Conservation (phyloP, 2,797 vertebrate species). For the Psittacula echo region DNA sequence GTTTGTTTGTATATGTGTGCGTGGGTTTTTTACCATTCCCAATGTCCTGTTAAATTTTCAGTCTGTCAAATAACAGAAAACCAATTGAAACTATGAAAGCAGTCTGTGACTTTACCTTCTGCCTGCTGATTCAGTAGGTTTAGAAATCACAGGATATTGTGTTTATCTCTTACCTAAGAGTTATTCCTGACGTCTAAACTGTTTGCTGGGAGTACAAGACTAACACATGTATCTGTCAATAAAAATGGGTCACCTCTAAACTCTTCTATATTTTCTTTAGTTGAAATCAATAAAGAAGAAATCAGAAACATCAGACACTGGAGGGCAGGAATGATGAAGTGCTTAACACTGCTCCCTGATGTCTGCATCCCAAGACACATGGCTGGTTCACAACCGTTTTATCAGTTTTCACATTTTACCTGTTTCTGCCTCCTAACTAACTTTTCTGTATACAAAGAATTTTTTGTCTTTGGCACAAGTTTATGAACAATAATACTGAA, state of each 20-base stretch:
- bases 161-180: conserved; percentile 12
- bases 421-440: not conserved
- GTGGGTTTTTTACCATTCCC: not conserved
- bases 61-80: not conserved
- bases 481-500: not conserved
- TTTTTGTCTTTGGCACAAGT: not conserved
- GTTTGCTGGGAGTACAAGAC: conserved; percentile 32
- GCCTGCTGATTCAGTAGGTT: not conserved
- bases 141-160: conserved; percentile 2
- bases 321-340: conserved; percentile 45
- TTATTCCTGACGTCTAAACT: conserved; percentile 33
- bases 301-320: conserved; percentile 51
- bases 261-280: conserved; percentile 48
- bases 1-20: not conserved
- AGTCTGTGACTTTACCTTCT: not conserved
- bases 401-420: not conserved
- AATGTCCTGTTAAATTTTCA: not conserved
- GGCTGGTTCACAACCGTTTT: conserved; percentile 17
- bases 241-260: conserved; percentile 55
- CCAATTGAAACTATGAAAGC: not conserved
- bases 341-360: conserved; percentile 19
- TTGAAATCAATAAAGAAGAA: conserved; percentile 68
- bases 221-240: conserved; percentile 43
- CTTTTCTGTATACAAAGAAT: not conserved
- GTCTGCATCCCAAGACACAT: conserved; percentile 11